Base-by-base conservation (phyloP, 1,140 invertebrate genomes). In the Chrysopa pallens region DNA sequence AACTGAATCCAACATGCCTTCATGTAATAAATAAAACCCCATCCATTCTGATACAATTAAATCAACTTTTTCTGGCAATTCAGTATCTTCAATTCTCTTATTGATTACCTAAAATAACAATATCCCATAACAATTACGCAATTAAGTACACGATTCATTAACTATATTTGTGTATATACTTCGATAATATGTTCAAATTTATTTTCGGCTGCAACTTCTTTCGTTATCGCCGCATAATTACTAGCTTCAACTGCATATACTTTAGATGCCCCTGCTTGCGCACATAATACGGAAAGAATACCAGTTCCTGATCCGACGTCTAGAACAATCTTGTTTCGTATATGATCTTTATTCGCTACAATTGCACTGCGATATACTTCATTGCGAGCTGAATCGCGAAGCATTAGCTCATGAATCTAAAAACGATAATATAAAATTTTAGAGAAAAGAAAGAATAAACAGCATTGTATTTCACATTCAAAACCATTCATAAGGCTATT, bases 21-120 rank as follows among this genome's bases (percentile, higher is more conserved):
- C 95, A 59, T 95, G 97, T 28, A 99, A 68, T 8, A 99, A 67
- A 62, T 95, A 98, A 63, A 98, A 98, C 4, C 95, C 95, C 95
- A 99, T 98, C 92, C 93, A 99, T 64, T 99, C 95, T 5, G 91
- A 96, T 23, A 99, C 80, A 48, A 99, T 94, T 1, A 91, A 79
- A 64, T 98, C 94, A 8, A 97, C 90, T 64, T 92, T 87, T 29
- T 83, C 73, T 7, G 91, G 78, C 38, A 97, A 64, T 38, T 88
- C 74, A 33, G 83, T 69, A 58, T 84, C 68, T 54, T 79, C 74
- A 1, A 89, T 69, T 58, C 73, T 72, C 49, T 77, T 78, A 61
- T 86, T 77, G 46, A 82, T 78, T 39, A 64, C 68, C 68, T 70
- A 45, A 48, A 53, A 53, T 45, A 42, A 29, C 52, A 56, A 50